Percentiles rank a stretch among this genome's conserved stretches.
phyloP scores from a whole-genome alignment of 2,113 vertebrate species.

The Ptyas mucosa region DNA sequence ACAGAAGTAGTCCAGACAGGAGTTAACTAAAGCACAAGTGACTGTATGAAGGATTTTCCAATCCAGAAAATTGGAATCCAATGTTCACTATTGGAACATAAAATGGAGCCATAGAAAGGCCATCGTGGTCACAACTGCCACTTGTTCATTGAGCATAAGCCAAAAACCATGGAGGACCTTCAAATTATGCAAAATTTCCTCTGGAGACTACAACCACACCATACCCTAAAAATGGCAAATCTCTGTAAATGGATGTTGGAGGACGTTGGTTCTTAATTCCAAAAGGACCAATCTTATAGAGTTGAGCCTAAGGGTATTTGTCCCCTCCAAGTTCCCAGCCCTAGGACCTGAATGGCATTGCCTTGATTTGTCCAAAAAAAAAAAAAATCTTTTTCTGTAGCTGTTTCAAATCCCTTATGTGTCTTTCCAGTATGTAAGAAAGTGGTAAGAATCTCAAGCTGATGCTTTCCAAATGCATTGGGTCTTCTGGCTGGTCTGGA shows the following conservation, averaged over 20 bases:
- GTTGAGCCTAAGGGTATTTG: not conserved
- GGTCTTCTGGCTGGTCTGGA: not conserved
- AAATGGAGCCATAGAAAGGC: not conserved
- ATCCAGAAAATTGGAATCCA: not conserved
- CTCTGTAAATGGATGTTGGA: not conserved
- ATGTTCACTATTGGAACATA: not conserved
- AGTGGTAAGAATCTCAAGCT: not conserved
- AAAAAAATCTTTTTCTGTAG: not conserved
- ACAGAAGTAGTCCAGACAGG: not conserved
- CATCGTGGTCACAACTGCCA: not conserved
- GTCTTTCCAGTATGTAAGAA: not conserved
- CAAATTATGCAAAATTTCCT: not conserved
- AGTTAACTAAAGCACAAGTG: not conserved
- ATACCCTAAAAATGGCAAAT: not conserved
- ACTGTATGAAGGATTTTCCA: not conserved
- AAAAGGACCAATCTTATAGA: not conserved
- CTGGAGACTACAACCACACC: not conserved
- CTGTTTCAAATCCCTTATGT: not conserved
- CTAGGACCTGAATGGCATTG: not conserved
- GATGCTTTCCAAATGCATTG: not conserved
- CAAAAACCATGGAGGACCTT: not conserved
- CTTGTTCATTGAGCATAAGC: not conserved
- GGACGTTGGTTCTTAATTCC: not conserved
- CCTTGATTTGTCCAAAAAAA: not conserved
- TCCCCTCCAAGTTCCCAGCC: not conserved